These are phyloP conservation scores for Chrosomus eos DNA, from an alignment of 2,797 vertebrate genomes.

Conservation along the genomic window DNA sequence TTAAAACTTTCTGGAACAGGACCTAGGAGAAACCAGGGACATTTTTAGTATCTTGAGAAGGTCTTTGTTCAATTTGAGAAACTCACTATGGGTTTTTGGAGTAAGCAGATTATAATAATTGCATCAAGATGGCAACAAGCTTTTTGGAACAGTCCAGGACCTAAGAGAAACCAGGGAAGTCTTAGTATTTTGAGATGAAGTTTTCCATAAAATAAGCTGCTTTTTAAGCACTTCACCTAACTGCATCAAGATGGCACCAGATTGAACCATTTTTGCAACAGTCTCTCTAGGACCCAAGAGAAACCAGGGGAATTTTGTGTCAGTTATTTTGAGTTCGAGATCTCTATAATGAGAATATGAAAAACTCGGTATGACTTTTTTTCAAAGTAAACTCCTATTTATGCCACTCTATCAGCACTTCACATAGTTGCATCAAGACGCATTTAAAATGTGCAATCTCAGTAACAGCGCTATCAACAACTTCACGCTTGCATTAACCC, in stretches of 20 bases:
- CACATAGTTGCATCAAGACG: conserved; percentile 47
- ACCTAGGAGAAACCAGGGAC: background rate
- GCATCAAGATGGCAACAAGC: background rate
- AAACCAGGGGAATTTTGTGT: conserved; percentile 4
- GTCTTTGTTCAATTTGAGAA: background rate
- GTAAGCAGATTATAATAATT: background rate
- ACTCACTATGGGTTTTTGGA: background rate
- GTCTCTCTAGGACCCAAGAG: conserved; percentile 1
- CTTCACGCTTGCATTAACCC: conserved; percentile 55
- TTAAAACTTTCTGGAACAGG: background rate
- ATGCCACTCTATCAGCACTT: conserved; percentile 51
- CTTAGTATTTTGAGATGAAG: background rate
- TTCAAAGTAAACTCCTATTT: conserved; percentile 36
- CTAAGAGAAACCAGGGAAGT: background rate
- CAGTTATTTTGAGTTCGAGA: background rate
- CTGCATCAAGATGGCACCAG: conserved; percentile 6
- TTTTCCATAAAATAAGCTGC: conserved; percentile 6
- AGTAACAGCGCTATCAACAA: conserved; percentile 51
- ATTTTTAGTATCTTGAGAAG: too few relatives aligned
- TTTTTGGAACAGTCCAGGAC: background rate
- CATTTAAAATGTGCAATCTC: conserved; percentile 50
- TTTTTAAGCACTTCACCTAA: conserved; percentile 22
- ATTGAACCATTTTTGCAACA: background rate
- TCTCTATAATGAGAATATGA: background rate
- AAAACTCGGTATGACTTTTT: background rate